Conservation (phyloP, 2,888 invertebrate genomes). For the Zaprionus obscuricornis region DNA sequence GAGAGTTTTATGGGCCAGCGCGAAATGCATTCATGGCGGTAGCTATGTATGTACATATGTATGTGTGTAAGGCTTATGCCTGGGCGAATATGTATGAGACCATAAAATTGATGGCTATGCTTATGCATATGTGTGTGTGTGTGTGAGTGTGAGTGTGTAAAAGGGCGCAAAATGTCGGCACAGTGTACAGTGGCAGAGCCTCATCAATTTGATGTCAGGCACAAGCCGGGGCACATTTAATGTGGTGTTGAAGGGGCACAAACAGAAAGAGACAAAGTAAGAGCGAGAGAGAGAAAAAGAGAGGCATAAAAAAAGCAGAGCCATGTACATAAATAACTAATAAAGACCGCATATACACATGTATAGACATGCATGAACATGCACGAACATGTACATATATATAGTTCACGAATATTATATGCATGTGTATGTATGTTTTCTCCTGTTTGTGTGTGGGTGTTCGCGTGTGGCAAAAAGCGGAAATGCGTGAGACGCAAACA, state of each 20-base stretch:
- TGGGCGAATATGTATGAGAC: conserved; percentile 46
- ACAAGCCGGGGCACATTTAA: conserved; percentile 46
- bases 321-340: conserved; percentile 67
- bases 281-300: not conserved
- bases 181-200: conserved; percentile 51
- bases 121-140: conserved; percentile 7
- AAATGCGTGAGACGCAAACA: conserved; percentile 39
- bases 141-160: conserved; percentile 1
- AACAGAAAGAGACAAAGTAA: conserved; percentile 44
- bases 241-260: conserved; percentile 61
- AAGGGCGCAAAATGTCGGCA: conserved; percentile 40
- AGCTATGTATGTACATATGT: not conserved
- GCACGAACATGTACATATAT: too few relatives aligned
- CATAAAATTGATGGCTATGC: conserved; percentile 66
- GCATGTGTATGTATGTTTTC: conserved; percentile 10
- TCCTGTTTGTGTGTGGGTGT: conserved; percentile 23
- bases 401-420: not conserved
- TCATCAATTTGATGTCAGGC: conserved; percentile 72
- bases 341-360: conserved; percentile 47
- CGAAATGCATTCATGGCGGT: conserved; percentile 48
- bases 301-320: conserved; percentile 13
- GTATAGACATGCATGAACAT: too few relatives aligned
- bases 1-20: conserved; percentile 52
- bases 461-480: too few relatives aligned
- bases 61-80: conserved; percentile 23